Conservation (phyloP, 2,888 invertebrate genomes). For the Amblyteles armatorius region DNA sequence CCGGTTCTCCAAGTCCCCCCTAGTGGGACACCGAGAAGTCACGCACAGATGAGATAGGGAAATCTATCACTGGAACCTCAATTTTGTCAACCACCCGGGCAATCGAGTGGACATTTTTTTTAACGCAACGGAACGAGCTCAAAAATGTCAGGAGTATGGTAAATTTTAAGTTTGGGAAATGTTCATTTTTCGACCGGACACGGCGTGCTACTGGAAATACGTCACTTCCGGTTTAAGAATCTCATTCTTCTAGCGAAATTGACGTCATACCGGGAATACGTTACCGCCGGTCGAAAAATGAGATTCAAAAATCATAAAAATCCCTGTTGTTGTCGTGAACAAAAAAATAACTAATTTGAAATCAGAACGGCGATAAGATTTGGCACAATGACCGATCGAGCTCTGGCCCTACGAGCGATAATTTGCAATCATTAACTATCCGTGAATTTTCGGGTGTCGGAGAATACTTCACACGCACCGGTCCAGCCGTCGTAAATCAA, state of each 20-base stretch:
- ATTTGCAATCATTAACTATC: neutral
- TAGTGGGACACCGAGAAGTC: conserved; percentile 8
- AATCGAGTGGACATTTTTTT: neutral
- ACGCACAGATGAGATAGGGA: conserved; percentile 6
- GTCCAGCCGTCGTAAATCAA: conserved; percentile 44
- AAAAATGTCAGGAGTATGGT: neutral
- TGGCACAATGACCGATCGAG: neutral
- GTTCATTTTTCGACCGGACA: neutral
- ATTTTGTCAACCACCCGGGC: neutral
- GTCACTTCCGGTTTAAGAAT: neutral
- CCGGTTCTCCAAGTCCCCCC: conserved; percentile 49
- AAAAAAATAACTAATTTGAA: neutral
- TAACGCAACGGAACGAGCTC: neutral
- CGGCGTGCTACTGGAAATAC: neutral
- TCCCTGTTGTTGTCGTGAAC: neutral
- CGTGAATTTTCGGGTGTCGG: conserved; percentile 9
- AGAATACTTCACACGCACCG: conserved; percentile 28
- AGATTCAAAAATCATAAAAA: neutral
- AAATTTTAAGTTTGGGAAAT: neutral
- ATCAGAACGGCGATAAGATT: neutral
- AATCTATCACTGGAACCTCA: neutral
- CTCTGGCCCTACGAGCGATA: neutral
- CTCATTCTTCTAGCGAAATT: neutral
- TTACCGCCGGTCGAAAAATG: neutral
- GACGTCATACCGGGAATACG: neutral